Evolutionary conservation across 2,888 invertebrate species (phyloP), one percentile per base, ranked within the genome.

Genomic region (Hypena proboscidalis): DNA sequence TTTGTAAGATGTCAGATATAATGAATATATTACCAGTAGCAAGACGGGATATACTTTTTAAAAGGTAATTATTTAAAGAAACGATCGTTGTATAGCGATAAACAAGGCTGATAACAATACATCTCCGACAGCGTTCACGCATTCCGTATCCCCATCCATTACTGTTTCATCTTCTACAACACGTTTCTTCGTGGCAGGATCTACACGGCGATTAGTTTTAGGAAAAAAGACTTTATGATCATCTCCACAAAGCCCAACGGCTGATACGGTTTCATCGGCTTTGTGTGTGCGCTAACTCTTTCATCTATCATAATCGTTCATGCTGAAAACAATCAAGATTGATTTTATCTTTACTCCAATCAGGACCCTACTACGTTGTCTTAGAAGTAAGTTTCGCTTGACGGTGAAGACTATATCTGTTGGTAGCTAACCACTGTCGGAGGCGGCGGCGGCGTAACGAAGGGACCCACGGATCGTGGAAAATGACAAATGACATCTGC

Each of bases 401-500:
- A 19, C 10, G 5, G 3, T 25, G 3, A 26, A 37, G 54, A 70
- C 68, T 80, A 80, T 80, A 84, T 85, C 86, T 83, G 82, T 82
- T 83, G 79, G 85, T 80, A 84, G 85, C 83, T 86, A 89, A 84
- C 67, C 64, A 63, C 44, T 52, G 85, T 84, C 82, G 79, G 89
- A 90, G 90, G 90, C 89, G 78, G 82, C 88, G 88, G 90, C 89
- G 78, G 82, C 88, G 90, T 90, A 89, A 90, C 88, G 87, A 88
- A 90, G 89, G 90, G 90, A 88, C 90, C 86, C 78, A 80, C 83
- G 91, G 92, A 85, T 87, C 87, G 85, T 90, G 85, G 82, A 89
- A 89, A 90, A 92, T 93, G 93, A 93, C 93, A 93, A 93, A 93
- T 92, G 93, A 92, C 93, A 92, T 92, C 93, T 93, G 93, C 92